Conservation (phyloP, 2,797 vertebrate genomes). For the Darevskia nairensis region DNA sequence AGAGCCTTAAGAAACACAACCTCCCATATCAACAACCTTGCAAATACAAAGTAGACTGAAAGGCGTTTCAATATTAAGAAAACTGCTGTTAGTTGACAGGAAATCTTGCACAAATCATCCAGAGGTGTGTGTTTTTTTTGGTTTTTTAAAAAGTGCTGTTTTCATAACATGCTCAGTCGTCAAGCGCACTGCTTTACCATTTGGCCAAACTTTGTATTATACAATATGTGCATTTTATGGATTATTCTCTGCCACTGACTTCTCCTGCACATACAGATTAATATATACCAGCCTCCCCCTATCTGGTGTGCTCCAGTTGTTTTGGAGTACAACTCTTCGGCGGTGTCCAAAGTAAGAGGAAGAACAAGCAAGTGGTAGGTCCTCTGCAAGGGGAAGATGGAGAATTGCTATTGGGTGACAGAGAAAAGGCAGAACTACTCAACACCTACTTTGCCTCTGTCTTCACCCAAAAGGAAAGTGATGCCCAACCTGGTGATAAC, state of each 20-base stretch:
- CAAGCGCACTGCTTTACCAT: background rate
- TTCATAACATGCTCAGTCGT: background rate
- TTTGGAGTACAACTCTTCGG: no score
- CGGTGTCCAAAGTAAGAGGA: no score
- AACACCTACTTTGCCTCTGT: no score
- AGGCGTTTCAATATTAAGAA: background rate
- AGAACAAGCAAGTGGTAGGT: no score
- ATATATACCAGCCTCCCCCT: background rate
- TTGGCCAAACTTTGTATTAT: background rate
- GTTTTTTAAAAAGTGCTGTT: background rate
- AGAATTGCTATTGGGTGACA: no score
- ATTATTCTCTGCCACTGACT: background rate
- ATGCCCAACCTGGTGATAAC: no score
- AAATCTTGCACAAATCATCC: background rate
- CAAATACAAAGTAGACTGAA: background rate
- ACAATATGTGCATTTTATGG: background rate
- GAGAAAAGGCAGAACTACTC: no score
- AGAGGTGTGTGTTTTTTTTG: background rate
- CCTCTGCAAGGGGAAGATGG: no score
- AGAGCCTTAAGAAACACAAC: background rate
- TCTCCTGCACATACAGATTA: background rate
- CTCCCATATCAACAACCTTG: background rate
- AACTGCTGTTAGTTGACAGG: background rate
- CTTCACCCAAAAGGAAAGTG: no score
- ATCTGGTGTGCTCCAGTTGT: no score